Base-by-base conservation (phyloP, 2,888 invertebrate genomes). In the Hermaeophaga mercurialis region DNA sequence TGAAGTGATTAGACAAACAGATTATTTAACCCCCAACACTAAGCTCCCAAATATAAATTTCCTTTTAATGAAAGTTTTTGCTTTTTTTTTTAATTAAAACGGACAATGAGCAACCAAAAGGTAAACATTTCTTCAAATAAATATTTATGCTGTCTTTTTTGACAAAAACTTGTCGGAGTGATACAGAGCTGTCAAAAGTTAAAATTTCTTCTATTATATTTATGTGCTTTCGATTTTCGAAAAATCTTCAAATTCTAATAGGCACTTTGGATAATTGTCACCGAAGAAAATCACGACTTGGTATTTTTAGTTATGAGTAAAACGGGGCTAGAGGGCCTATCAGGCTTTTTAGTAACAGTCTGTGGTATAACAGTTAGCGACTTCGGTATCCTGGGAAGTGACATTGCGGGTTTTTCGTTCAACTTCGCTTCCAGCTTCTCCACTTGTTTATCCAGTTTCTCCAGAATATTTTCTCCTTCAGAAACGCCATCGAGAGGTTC, bases 351-450 rank as follows among this genome's bases (percentile, higher is more conserved):
- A 3, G 73, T 63, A 12, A 82, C 78, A 19, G 81, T 82, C 66
- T 90, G 90, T 8, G 90, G 89, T 69, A 91, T 90, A 49, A 91
- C 90, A 0, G 91, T 91, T 64, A 91, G 75, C 1, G 89, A 89
- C 74, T 88, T 90, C 19, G 91, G 91, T 72, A 91, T 89, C 77
- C 89, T 89, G 44, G 90, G 89, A 80, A 91, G 79, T 49, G 85
- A 78, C 73, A 81, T 75, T 39, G 80, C 74, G 50, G 75, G 69
- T 22, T 74, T 76, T 48, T 73, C 72, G 46, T 66, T 66, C 18
- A 74, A 62, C 61, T 74, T 76, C 3, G 75, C 56, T 28, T 75
- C 76, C 43, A 80, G 64, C 66, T 78, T 74, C 58, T 79, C 78
- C 46, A 81, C 79, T 56, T 80, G 80, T 56, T 75, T 78, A 62